A percentile compares a stretch with the other conserved stretches of the same genome.
phyloP scores from a whole-genome alignment of 1,140 invertebrate species.

The Magallana gigas region DNA sequence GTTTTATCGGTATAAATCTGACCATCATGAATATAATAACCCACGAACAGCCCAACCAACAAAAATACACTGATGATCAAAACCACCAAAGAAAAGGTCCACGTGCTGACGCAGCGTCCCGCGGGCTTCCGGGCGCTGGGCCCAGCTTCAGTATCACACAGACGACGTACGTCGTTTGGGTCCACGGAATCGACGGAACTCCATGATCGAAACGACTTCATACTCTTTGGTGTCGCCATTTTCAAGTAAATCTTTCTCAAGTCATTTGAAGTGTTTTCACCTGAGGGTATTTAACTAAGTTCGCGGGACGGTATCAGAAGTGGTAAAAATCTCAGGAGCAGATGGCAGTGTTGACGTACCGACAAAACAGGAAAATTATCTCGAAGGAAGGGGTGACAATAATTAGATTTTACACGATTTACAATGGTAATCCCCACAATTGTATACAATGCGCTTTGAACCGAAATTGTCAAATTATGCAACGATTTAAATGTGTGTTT shows the following conservation, averaged over 20 bases:
- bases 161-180: slow-evolving; percentile 51
- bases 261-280: slow-evolving; percentile 44
- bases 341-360: not conserved
- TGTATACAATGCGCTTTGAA: not conserved
- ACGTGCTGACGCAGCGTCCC: slow-evolving; percentile 51
- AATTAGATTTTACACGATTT: slow-evolving; percentile 5
- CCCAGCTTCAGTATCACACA: slow-evolving; percentile 32
- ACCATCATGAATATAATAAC: slow-evolving; percentile 52
- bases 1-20: slow-evolving; percentile 16
- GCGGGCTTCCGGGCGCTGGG: not conserved
- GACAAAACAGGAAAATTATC: not conserved
- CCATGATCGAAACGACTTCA: slow-evolving; percentile 56
- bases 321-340: slow-evolving; percentile 6
- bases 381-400: not conserved
- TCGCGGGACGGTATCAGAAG: slow-evolving; percentile 31
- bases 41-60: slow-evolving; percentile 52
- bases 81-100: slow-evolving; percentile 55
- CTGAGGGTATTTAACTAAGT: slow-evolving; percentile 53
- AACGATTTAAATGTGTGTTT: not conserved
- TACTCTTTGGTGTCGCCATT: slow-evolving; percentile 55
- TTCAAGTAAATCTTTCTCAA: slow-evolving; percentile 45
- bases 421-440: slow-evolving; percentile 2
- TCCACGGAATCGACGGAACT: slow-evolving; percentile 57
- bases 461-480: not conserved
- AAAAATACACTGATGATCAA: slow-evolving; percentile 52